Conservation (phyloP, 2,113 vertebrate genomes). For the Raja brachyura region DNA sequence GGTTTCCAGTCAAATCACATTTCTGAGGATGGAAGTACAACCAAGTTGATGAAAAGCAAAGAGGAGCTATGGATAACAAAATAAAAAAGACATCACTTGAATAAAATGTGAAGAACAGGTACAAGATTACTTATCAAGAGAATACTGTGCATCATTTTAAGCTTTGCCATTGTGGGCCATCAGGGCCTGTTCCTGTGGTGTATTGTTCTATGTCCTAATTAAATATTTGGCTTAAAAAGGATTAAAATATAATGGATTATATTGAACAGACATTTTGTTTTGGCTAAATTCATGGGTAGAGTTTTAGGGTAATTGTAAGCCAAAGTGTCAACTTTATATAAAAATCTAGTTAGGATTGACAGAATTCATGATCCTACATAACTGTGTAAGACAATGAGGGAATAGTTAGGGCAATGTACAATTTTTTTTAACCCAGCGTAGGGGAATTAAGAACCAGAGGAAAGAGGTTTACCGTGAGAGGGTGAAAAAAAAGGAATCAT, state of each 20-base stretch:
- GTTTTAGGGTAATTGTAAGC: neutral
- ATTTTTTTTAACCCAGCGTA: too few relatives aligned
- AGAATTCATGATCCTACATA: too few relatives aligned
- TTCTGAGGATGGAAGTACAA: neutral
- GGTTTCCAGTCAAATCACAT: neutral
- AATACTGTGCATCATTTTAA: too few relatives aligned
- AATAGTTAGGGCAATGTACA: too few relatives aligned
- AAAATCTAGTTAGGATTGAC: too few relatives aligned
- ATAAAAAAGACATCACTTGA: neutral
- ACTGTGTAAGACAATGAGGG: too few relatives aligned
- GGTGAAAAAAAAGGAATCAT: too few relatives aligned
- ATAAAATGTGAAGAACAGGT: neutral
- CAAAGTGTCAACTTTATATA: neutral
- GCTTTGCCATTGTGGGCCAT: too few relatives aligned
- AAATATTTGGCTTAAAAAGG: neutral
- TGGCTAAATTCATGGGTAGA: neutral
- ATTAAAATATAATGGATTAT: neutral
- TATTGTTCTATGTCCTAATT: too few relatives aligned
- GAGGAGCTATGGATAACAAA: neutral
- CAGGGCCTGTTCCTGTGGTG: too few relatives aligned
- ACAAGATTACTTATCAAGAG: neutral
- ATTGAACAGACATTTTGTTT: neutral
- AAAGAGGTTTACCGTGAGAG: too few relatives aligned
- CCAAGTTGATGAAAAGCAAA: neutral
- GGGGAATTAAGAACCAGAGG: too few relatives aligned